phyloP scores from a whole-genome alignment of 2,888 invertebrate genomes.

The Nemapogon koenigi region DNA sequence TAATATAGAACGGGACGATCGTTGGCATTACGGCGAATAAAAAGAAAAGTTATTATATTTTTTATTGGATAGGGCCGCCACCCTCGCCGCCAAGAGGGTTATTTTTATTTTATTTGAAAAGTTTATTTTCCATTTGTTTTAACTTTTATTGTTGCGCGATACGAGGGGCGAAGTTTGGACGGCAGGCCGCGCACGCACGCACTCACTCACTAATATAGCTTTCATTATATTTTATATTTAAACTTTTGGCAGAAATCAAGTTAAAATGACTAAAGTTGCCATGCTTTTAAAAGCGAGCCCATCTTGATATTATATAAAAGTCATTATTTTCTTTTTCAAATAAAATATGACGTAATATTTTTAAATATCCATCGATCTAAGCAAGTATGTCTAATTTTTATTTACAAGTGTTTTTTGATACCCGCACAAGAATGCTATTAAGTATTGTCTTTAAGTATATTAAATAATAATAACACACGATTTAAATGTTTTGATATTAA shows the following conservation, averaged over 20 bases:
- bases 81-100: constrained; percentile 60
- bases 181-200: constrained; percentile 29
- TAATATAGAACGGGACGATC: constrained; percentile 54
- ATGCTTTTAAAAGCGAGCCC: too few relatives aligned
- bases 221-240: constrained; percentile 63
- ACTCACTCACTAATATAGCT: constrained; percentile 56
- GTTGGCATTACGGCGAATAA: constrained; percentile 61
- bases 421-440: too few relatives aligned
- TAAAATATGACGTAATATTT: too few relatives aligned
- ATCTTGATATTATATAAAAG: too few relatives aligned
- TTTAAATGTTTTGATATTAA: too few relatives aligned
- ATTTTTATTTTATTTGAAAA: constrained; percentile 65
- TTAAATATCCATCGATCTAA: too few relatives aligned
- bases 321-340: too few relatives aligned
- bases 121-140: constrained; percentile 64
- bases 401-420: too few relatives aligned
- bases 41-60: constrained; percentile 66
- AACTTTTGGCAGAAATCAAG: constrained; percentile 56
- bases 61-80: constrained; percentile 61
- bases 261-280: constrained; percentile 61
- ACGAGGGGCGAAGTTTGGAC: constrained; percentile 41
- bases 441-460: too few relatives aligned
- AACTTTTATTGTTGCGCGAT: constrained; percentile 54
- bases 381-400: too few relatives aligned
- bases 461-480: too few relatives aligned